Conservation (phyloP, 2,113 vertebrate species). For the Festucalex cinctus region DNA sequence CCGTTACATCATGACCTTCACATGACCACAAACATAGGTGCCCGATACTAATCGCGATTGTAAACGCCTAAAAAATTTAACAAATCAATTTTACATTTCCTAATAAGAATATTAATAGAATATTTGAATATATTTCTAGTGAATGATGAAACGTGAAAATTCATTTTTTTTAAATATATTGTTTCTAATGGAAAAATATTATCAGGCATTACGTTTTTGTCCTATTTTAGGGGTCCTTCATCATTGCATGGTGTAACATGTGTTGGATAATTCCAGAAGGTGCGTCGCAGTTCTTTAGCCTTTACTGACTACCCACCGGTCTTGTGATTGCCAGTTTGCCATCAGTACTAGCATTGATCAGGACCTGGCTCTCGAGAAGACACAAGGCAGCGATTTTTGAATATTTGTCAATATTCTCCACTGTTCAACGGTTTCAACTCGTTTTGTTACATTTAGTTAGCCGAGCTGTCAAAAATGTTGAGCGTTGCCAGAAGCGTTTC, state of each 20-base stretch:
- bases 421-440: neutral
- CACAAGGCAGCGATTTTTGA: neutral
- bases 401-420: neutral
- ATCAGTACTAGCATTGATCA: too few species aligned
- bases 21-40: slow-evolving; percentile 33
- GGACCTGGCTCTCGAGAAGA: neutral
- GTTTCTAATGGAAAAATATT: neutral
- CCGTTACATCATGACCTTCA: slow-evolving; percentile 71
- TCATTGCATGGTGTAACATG: slow-evolving; percentile 57
- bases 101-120: fast-evolving
- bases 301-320: neutral
- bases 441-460: slow-evolving; percentile 9
- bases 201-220: slow-evolving; percentile 27
- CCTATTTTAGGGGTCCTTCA: slow-evolving; percentile 34
- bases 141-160: fast-evolving
- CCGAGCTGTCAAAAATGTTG: slow-evolving; percentile 57
- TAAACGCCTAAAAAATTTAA: neutral
- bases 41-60: slow-evolving; percentile 4
- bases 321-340: fast-evolving
- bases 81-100: fast-evolving
- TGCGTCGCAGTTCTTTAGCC: slow-evolving; percentile 13
- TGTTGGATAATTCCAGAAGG: slow-evolving; percentile 72
- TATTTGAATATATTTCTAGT: fast-evolving
- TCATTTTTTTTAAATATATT: neutral
- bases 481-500: slow-evolving; percentile 55